Evolutionary conservation across 2,113 vertebrate genomes (phyloP).

Genomic region (Trogon melanurus): DNA sequence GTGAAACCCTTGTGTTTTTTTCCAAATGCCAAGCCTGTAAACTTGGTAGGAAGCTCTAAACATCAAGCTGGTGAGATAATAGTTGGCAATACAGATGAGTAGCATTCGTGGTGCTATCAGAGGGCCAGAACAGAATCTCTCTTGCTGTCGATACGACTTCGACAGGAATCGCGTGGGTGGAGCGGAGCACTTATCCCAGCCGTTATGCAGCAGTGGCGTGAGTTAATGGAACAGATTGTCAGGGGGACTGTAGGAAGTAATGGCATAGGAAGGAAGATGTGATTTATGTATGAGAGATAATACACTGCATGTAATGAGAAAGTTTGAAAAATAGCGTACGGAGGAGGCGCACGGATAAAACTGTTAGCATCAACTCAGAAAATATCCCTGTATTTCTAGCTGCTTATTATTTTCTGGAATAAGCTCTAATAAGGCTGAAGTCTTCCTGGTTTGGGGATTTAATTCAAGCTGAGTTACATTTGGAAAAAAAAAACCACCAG

Average conservation of each 20-base stretch:
- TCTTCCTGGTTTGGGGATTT: background rate
- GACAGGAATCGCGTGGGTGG: slow-evolving; percentile 6
- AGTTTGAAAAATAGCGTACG: background rate
- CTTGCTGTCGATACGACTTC: background rate
- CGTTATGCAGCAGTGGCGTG: background rate
- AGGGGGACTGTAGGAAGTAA: background rate
- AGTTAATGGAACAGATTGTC: slow-evolving; percentile 51
- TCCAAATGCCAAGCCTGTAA: background rate
- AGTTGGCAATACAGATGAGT: rapidly evolving
- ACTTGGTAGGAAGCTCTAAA: background rate
- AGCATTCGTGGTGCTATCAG: background rate
- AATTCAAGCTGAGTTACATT: background rate
- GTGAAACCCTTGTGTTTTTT: background rate
- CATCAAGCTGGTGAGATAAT: background rate
- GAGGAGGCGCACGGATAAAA: background rate
- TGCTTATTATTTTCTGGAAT: background rate
- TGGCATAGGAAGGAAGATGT: slow-evolving; percentile 5
- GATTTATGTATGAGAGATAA: slow-evolving; percentile 30
- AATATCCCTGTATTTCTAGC: background rate
- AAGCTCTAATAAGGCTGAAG: background rate
- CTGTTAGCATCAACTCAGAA: background rate
- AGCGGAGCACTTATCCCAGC: background rate
- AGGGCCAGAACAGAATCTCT: background rate
- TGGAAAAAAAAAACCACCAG: background rate
- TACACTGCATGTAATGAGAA: background rate